Base-by-base conservation (phyloP, 2,888 invertebrate species). In the Pilophorus perplexus region DNA sequence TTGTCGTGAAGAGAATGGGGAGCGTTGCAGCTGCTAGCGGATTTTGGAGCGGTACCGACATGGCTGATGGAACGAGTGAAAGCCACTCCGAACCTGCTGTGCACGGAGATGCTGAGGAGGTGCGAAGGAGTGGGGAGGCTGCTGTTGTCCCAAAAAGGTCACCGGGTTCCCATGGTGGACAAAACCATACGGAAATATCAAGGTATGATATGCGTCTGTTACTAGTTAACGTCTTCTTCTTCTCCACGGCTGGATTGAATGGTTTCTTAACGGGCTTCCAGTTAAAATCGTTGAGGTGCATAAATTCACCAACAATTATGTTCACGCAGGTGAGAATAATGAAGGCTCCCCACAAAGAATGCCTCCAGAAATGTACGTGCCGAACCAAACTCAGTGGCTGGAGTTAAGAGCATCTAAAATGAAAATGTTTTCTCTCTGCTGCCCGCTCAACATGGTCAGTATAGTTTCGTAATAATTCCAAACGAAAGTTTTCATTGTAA, bases 281-380 rank as follows among this genome's bases (percentile, higher is more conserved):
- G n/a, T n/a, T n/a, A n/a, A n/a, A n/a, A n/a, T n/a, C n/a, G n/a
- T n/a, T n/a, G n/a, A n/a, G n/a, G n/a, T n/a, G n/a, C n/a, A n/a
- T n/a, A n/a, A n/a, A n/a, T n/a, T n/a, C n/a, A n/a, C n/a, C n/a
- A n/a, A n/a, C n/a, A n/a, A n/a, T n/a, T n/a, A n/a, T n/a, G n/a
- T n/a, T n/a, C n/a, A n/a, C n/a, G 52, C 68, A 66, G 28, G 69
- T 12, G 62, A 62, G 20, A 62, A 70, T 16, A 55, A 50, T 20
- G 68, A 70, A 40, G 42, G 54, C 8, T 70, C 70, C 0, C 76
- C 79, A 42, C 82, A 83, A 71, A 76, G 87, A 73, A 87, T 93
- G 85, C 93, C 92, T 0, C 89, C 92, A 0, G 93, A 93, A 78
- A 92, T 93, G 92, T 93, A 92, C 75, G 92, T 93, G 8, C 91